Conservation (phyloP, 2,113 vertebrate species). For the Fregetta grallaria region DNA sequence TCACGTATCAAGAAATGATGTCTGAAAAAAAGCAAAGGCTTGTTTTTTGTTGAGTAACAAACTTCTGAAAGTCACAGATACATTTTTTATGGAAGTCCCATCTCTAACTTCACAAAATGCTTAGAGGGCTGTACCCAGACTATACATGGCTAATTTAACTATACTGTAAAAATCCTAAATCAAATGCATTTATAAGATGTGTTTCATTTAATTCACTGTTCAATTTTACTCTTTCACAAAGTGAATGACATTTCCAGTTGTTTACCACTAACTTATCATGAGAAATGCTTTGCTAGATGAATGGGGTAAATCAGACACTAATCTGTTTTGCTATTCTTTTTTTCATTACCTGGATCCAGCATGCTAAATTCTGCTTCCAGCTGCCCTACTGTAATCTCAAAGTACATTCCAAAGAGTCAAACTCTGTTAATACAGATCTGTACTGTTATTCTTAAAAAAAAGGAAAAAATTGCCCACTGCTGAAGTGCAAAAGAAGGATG, state of each 20-base stretch:
- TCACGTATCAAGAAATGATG: neutral
- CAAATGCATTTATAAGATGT: neutral
- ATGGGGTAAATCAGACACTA: neutral
- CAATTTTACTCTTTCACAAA: neutral
- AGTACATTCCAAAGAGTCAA: neutral
- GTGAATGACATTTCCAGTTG: neutral
- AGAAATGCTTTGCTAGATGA: neutral
- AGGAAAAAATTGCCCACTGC: neutral
- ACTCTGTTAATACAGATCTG: neutral
- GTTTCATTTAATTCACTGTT: neutral
- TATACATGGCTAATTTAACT: neutral
- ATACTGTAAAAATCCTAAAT: neutral
- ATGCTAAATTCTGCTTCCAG: neutral
- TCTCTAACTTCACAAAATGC: neutral
- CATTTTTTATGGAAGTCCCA: neutral
- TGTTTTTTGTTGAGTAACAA: neutral
- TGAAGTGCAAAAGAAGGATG: neutral
- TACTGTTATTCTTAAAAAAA: neutral
- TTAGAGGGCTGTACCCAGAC: neutral
- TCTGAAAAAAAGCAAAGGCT: neutral
- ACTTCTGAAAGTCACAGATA: neutral
- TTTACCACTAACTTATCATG: neutral
- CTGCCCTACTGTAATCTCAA: neutral
- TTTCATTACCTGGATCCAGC: neutral
- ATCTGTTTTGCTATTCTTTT: neutral